Conservation (phyloP, 2,888 invertebrate species). For the Galerucella nymphaeae region DNA sequence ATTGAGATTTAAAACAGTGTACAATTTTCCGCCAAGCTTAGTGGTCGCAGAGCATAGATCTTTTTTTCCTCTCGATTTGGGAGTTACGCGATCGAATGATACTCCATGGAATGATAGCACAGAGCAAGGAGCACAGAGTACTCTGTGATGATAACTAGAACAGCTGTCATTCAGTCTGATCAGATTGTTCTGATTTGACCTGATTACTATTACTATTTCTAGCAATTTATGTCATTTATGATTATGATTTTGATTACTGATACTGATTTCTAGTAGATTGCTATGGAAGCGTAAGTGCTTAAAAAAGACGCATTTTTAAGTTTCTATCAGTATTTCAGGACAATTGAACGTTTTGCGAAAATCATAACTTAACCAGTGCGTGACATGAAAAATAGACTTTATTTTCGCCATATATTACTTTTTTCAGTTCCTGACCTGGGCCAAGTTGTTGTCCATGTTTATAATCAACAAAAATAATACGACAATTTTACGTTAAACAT, state of each 20-base stretch:
- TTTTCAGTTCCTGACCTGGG: slow-evolving; percentile 55
- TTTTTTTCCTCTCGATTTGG: too few species aligned
- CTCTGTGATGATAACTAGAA: too few species aligned
- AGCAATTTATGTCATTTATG: too few species aligned
- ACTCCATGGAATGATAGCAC: too few species aligned
- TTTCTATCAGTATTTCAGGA: not conserved
- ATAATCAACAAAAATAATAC: slow-evolving; percentile 52
- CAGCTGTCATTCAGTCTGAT: not conserved
- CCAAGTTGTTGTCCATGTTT: slow-evolving; percentile 56
- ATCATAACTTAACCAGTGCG: slow-evolving; percentile 12
- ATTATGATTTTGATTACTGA: not conserved
- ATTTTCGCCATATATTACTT: slow-evolving; percentile 11
- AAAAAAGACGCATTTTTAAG: slow-evolving; percentile 11
- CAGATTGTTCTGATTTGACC: slow-evolving; percentile 5
- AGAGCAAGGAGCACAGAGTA: too few species aligned
- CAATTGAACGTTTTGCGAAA: slow-evolving; percentile 1
- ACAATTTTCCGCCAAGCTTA: too few species aligned
- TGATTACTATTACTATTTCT: slow-evolving; percentile 2
- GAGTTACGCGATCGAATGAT: not conserved
- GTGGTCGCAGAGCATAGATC: too few species aligned
- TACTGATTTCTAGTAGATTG: slow-evolving; percentile 16
- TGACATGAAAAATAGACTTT: slow-evolving; percentile 20
- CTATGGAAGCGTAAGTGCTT: slow-evolving; percentile 15
- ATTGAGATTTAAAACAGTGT: too few species aligned
- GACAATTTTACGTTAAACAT: slow-evolving; percentile 38